Percentiles rank a stretch among this genome's conserved stretches.
phyloP scores from a whole-genome alignment of 1,140 invertebrate species.

The Venturia canescens region DNA sequence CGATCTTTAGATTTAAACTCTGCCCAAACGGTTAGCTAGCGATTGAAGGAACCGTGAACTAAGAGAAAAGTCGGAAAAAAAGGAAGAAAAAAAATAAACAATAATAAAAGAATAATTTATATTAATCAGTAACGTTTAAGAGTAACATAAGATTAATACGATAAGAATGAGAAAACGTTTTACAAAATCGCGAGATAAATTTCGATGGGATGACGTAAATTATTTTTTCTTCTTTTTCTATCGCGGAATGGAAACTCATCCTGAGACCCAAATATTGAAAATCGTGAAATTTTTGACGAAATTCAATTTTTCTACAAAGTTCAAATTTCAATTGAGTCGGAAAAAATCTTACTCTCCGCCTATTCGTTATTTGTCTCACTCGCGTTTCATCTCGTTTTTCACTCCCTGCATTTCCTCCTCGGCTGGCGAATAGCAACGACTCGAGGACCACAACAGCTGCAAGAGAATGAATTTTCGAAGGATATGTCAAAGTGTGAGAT shows the following conservation, averaged over 20 bases:
- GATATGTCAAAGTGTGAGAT: background rate
- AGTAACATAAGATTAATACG: conserved; percentile 55
- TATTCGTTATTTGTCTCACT: background rate
- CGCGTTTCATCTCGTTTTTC: background rate
- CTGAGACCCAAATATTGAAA: background rate
- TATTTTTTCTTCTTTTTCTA: background rate
- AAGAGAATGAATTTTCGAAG: background rate
- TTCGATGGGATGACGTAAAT: background rate
- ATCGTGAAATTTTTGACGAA: background rate
- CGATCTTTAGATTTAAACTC: background rate
- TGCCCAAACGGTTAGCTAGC: background rate
- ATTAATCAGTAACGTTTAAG: conserved; percentile 61
- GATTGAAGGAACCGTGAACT: background rate
- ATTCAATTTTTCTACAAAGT: background rate
- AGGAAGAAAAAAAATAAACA: background rate
- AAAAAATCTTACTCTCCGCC: background rate
- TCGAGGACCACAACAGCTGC: background rate
- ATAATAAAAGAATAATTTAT: conserved; percentile 52
- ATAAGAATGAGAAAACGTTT: conserved; percentile 33
- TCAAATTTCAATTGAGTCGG: too few species aligned
- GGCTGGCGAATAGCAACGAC: background rate
- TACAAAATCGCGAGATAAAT: background rate
- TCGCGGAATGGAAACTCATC: background rate
- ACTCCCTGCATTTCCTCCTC: background rate
- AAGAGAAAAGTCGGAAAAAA: background rate